Percentiles rank a stretch among this genome's conserved stretches.
phyloP scores from a whole-genome alignment of 2,888 invertebrate genomes.

The Ceramica pisi region DNA sequence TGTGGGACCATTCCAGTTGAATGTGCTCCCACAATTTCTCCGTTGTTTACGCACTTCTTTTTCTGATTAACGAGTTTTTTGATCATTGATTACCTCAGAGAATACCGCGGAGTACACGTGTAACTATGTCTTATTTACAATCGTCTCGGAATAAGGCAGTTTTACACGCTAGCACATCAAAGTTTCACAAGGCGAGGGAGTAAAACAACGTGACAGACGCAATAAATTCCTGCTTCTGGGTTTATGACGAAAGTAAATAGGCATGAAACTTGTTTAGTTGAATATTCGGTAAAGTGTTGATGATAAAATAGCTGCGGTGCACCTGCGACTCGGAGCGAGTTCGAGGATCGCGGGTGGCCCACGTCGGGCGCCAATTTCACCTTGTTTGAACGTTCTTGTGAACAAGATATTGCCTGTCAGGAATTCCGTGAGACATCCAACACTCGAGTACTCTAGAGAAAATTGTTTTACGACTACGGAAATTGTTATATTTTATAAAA shows the following conservation, averaged over 20 bases:
- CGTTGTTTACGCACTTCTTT: constrained; percentile 79
- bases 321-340: constrained; percentile 83
- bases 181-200: constrained; percentile 70
- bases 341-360: constrained; percentile 73
- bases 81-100: constrained; percentile 52
- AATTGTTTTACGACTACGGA: constrained; percentile 65
- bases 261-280: constrained; percentile 81
- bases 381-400: constrained; percentile 78
- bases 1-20: constrained; percentile 76
- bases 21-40: constrained; percentile 71
- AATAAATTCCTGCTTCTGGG: constrained; percentile 77
- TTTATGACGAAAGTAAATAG: constrained; percentile 81
- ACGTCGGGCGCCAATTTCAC: constrained; percentile 81
- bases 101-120: constrained; percentile 43
- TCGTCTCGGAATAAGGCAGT: constrained; percentile 20
- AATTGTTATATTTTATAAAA: constrained; percentile 65
- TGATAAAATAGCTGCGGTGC: constrained; percentile 83
- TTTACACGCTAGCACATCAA: constrained; percentile 62
- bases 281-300: constrained; percentile 83
- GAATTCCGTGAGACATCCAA: constrained; percentile 73
- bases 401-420: constrained; percentile 81
- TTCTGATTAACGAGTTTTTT: constrained; percentile 73
- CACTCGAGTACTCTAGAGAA: constrained; percentile 71
- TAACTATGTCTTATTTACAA: constrained; percentile 52
- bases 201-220: constrained; percentile 68